phyloP scores from a whole-genome alignment of 2,888 invertebrate genomes.

The Uropetala carovei region DNA sequence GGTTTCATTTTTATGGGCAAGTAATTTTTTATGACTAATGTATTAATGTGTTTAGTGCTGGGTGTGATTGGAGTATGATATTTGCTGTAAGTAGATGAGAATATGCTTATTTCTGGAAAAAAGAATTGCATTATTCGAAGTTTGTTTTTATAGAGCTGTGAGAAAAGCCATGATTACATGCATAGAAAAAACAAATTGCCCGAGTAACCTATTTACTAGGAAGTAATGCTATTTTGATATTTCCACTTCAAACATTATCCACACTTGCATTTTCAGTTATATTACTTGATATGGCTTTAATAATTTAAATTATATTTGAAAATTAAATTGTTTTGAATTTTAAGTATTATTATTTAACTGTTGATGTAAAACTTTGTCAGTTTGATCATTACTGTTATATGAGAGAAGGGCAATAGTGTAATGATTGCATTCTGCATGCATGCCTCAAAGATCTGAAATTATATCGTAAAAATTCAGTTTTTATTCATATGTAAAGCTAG shows the following conservation, averaged over 20 bases:
- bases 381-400: not conserved
- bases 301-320: too few species aligned
- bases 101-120: not conserved
- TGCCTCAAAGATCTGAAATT: constrained; percentile 36
- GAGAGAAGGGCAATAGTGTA: not conserved
- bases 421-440: constrained; percentile 7
- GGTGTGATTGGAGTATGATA: constrained; percentile 53
- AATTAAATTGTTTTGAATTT: too few species aligned
- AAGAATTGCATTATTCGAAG: constrained; percentile 4
- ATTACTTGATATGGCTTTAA: too few species aligned
- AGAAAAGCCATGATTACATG: not conserved
- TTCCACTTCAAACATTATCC: too few species aligned
- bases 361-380: not conserved
- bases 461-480: constrained; percentile 10
- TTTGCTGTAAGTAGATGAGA: constrained; percentile 42
- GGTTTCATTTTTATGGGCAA: not conserved
- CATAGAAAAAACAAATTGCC: not conserved
- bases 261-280: too few species aligned
- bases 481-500: constrained; percentile 5
- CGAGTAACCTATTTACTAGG: too few species aligned
- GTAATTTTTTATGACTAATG: constrained; percentile 37
- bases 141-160: not conserved
- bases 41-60: constrained; percentile 58
- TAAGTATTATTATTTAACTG: too few species aligned
- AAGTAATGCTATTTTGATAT: too few species aligned